Conservation (phyloP, 2,797 vertebrate species). For the Anolis apletophallus region DNA sequence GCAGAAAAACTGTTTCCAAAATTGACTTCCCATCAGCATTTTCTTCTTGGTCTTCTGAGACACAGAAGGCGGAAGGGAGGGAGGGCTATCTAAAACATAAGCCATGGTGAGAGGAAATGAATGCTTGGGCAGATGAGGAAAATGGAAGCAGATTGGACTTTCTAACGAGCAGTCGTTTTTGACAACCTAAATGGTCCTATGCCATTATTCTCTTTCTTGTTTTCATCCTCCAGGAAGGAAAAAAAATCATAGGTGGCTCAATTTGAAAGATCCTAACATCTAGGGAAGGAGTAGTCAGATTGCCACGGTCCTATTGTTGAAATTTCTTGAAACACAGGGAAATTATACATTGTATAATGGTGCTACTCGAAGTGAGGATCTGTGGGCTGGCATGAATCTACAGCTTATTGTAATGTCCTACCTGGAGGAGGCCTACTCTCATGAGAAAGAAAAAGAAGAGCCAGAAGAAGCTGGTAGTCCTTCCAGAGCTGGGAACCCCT, state of each 20-base stretch:
- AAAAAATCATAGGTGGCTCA: not conserved
- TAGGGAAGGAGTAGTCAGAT: not conserved
- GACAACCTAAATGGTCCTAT: not conserved
- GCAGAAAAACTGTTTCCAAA: slow-evolving; percentile 23
- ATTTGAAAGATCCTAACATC: not conserved
- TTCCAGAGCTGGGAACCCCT: too few relatives aligned
- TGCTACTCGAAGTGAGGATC: too few relatives aligned
- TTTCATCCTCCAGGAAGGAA: not conserved
- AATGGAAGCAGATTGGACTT: not conserved
- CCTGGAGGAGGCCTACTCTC: too few relatives aligned
- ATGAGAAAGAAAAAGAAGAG: too few relatives aligned
- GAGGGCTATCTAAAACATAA: not conserved
- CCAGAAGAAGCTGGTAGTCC: too few relatives aligned
- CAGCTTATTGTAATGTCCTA: too few relatives aligned
- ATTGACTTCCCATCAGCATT: not conserved
- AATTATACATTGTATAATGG: too few relatives aligned
- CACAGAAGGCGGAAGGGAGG: not conserved
- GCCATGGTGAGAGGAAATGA: not conserved
- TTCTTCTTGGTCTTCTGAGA: not conserved
- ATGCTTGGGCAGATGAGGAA: not conserved
- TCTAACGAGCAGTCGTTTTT: not conserved
- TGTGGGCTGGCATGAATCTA: too few relatives aligned
- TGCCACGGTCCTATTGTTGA: too few relatives aligned
- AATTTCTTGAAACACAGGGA: too few relatives aligned
- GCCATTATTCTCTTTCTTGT: not conserved